Conservation (phyloP, 2,113 vertebrate genomes). For the Tupaia chinensis region DNA sequence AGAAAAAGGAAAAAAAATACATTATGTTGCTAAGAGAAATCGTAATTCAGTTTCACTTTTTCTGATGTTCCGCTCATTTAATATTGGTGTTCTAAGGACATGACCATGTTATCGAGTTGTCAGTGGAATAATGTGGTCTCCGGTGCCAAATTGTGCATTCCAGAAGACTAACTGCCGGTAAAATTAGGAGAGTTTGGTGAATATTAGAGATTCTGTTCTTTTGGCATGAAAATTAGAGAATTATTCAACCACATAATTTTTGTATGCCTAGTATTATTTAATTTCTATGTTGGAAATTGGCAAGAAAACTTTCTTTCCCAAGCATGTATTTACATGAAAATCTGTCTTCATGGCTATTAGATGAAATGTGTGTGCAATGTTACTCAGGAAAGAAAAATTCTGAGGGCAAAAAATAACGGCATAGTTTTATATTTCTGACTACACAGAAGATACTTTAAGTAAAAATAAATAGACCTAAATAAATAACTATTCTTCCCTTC, state of each 20-base stretch:
- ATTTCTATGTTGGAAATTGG: slow-evolving; percentile 75
- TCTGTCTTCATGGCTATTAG: slow-evolving; percentile 51
- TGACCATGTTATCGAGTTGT: slow-evolving; percentile 28
- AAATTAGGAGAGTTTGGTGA: slow-evolving; percentile 30
- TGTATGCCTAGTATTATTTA: slow-evolving; percentile 71
- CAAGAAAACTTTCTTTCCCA: slow-evolving; percentile 72
- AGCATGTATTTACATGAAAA: slow-evolving; percentile 64
- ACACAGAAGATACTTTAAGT: slow-evolving; percentile 53
- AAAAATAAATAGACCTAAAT: slow-evolving; percentile 39
- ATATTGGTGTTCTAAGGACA: background rate
- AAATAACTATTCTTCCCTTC: background rate
- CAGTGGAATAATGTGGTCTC: slow-evolving; percentile 31
- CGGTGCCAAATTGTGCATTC: slow-evolving; percentile 55
- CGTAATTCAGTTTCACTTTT: slow-evolving; percentile 18
- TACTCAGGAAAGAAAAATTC: slow-evolving; percentile 16
- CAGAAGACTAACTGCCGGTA: slow-evolving; percentile 33
- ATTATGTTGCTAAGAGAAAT: background rate
- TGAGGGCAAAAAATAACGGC: slow-evolving; percentile 36
- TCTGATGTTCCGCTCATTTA: slow-evolving; percentile 40
- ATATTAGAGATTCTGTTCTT: slow-evolving; percentile 63
- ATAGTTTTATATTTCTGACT: slow-evolving; percentile 52
- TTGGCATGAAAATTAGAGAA: slow-evolving; percentile 43
- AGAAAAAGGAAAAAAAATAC: background rate
- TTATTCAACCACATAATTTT: slow-evolving; percentile 30
- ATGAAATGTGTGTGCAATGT: slow-evolving; percentile 65